A percentile compares a stretch with the other conserved stretches of the same genome.
Conservation (phyloP, 1,140 invertebrate genomes). For the Diachasma alloeum region DNA sequence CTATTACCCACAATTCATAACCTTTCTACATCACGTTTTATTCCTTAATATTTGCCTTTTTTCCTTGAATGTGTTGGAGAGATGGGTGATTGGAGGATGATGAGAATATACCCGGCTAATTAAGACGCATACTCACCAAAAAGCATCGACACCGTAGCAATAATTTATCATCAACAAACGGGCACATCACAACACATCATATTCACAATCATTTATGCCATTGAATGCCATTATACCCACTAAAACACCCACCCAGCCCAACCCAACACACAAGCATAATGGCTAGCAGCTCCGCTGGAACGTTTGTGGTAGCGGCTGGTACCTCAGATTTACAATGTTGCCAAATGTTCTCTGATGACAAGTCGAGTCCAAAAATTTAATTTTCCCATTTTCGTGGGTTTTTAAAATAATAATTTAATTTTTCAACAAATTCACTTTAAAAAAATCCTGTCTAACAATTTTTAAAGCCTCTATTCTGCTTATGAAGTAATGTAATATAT, state of each 20-base stretch:
- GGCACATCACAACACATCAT: constrained; percentile 42
- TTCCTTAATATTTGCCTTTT: background rate
- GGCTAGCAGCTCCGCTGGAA: background rate
- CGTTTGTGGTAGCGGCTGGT: background rate
- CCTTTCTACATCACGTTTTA: background rate
- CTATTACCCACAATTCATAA: constrained; percentile 7
- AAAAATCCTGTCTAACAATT: no score
- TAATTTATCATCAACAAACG: constrained; percentile 46
- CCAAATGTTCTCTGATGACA: background rate
- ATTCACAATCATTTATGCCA: constrained; percentile 34
- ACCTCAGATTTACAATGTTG: background rate
- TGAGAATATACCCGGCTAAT: background rate
- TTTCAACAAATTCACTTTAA: no score
- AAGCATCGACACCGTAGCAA: constrained; percentile 49
- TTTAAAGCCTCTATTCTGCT: no score
- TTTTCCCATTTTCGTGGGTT: no score
- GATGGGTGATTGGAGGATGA: background rate
- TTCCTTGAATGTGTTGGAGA: background rate
- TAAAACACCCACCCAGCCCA: constrained; percentile 13
- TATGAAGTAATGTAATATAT: no score
- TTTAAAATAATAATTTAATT: no score
- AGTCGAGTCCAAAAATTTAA: no score
- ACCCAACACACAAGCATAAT: background rate
- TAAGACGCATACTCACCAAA: constrained; percentile 42
- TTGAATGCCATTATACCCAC: background rate